Evolutionary conservation across 2,888 invertebrate genomes (phyloP).

Genomic region (Agrilus cyanescens): DNA sequence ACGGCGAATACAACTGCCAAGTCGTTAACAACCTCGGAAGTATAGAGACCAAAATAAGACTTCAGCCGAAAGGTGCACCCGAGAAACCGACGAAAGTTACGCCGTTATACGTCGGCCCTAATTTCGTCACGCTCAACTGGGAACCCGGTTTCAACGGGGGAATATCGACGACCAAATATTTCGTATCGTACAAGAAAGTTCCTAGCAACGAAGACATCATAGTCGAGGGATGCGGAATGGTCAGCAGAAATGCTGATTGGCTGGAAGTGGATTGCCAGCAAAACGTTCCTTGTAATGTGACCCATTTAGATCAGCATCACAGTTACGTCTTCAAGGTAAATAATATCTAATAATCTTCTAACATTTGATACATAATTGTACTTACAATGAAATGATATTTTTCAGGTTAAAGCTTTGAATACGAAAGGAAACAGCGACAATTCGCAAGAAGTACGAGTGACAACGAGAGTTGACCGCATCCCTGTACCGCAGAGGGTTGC

Average conservation of each 20-base stretch:
- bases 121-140: slow-evolving; percentile 72
- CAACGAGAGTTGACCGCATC: slow-evolving; percentile 75
- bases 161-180: slow-evolving; percentile 73
- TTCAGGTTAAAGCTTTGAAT: slow-evolving; percentile 71
- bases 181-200: slow-evolving; percentile 67
- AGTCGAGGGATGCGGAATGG: slow-evolving; percentile 48
- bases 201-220: slow-evolving; percentile 48
- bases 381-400: background rate
- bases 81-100: slow-evolving; percentile 66
- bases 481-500: slow-evolving; percentile 70
- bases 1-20: slow-evolving; percentile 84
- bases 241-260: slow-evolving; percentile 55
- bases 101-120: slow-evolving; percentile 63
- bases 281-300: slow-evolving; percentile 80
- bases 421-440: slow-evolving; percentile 79
- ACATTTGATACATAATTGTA: background rate
- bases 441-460: slow-evolving; percentile 70
- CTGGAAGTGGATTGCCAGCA: slow-evolving; percentile 76
- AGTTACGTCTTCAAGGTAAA: slow-evolving; percentile 74
- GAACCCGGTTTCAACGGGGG: slow-evolving; percentile 88
- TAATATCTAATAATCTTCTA: slow-evolving; percentile 1
- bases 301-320: slow-evolving; percentile 74
- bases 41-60: slow-evolving; percentile 59
- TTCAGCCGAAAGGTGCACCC: slow-evolving; percentile 81
- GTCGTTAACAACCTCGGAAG: slow-evolving; percentile 74